phyloP scores from a whole-genome alignment of 2,888 invertebrate genomes.

The Torymus aiolomorphi region DNA sequence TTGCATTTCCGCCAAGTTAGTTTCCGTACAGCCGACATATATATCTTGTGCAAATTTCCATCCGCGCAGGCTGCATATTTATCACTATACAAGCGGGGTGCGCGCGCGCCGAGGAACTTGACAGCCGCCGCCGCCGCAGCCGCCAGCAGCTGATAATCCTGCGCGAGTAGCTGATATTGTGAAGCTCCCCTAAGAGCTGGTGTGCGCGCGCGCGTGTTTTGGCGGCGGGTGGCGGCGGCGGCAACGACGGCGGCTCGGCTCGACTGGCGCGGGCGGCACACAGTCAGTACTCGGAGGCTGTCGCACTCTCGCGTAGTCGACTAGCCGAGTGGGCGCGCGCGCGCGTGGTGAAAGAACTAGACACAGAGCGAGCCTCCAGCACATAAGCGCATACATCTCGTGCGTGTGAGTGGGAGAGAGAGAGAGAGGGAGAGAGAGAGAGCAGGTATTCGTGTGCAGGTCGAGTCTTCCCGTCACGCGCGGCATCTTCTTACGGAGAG shows the following conservation, averaged over 20 bases:
- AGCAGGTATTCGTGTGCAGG: background rate
- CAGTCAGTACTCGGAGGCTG: constrained; percentile 36
- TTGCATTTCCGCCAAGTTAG: background rate
- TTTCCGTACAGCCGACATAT: background rate
- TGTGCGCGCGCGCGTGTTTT: constrained; percentile 35
- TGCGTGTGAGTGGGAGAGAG: background rate
- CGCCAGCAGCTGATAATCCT: too few relatives aligned
- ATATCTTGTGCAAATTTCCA: too few relatives aligned
- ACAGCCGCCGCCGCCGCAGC: too few relatives aligned
- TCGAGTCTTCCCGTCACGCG: too few relatives aligned
- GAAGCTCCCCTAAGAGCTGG: too few relatives aligned
- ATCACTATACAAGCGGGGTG: too few relatives aligned
- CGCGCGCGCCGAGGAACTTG: too few relatives aligned
- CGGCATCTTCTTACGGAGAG: background rate
- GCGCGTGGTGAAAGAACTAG: background rate
- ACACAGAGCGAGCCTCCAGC: too few relatives aligned
- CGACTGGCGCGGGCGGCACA: background rate
- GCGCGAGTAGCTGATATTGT: too few relatives aligned
- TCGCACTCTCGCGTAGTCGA: constrained; percentile 19
- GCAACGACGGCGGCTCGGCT: too few relatives aligned
- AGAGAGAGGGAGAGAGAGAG: background rate
- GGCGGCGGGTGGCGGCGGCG: constrained; percentile 3
- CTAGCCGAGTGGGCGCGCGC: constrained; percentile 12
- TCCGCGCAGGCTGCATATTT: too few relatives aligned
- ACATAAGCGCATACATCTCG: too few relatives aligned